phyloP scores from a whole-genome alignment of 2,888 invertebrate genomes.

The Epistrophe eligans region DNA sequence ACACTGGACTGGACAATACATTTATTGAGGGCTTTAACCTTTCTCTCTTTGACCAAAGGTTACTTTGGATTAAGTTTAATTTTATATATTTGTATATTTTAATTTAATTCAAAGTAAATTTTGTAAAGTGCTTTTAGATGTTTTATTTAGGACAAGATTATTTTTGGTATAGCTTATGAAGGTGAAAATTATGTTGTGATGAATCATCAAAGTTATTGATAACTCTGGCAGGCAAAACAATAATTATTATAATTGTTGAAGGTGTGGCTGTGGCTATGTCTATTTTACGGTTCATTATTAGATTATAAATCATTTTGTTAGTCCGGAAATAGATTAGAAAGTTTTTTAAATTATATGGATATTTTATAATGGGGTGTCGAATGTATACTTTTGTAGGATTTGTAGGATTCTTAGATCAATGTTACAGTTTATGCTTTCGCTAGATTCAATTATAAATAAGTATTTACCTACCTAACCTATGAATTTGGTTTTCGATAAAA shows the following conservation, averaged over 20 bases:
- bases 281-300: conserved; percentile 1
- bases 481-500: no score
- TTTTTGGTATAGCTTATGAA: neutral
- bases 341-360: neutral
- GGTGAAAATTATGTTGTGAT: neutral
- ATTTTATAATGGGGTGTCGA: neutral
- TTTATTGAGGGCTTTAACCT: conserved; percentile 66
- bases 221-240: neutral
- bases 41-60: neutral
- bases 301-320: neutral
- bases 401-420: no score
- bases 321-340: conserved; percentile 19
- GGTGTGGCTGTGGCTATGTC: conserved; percentile 36
- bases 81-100: conserved; percentile 5
- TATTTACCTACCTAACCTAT: no score
- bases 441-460: no score
- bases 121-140: conserved; percentile 32
- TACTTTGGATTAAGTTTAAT: conserved; percentile 20
- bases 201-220: conserved; percentile 36
- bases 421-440: no score
- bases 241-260: neutral
- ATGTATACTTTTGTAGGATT: neutral
- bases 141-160: conserved; percentile 19
- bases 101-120: conserved; percentile 8
- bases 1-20: neutral